Evolutionary conservation across 2,888 invertebrate genomes (phyloP).

Genomic region (Hyppa rectilinea): DNA sequence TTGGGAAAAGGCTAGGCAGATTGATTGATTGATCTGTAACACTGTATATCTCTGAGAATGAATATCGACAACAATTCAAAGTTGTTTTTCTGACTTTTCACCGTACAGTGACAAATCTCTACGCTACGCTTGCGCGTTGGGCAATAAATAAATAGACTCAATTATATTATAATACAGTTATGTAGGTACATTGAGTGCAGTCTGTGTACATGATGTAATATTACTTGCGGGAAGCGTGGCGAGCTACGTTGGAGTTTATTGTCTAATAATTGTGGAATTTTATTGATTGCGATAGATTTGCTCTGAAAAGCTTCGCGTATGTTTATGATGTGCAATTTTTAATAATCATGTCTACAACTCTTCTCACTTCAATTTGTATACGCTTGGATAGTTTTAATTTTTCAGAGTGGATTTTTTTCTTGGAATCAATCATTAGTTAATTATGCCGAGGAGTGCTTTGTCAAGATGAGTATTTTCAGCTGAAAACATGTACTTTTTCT

Average conservation of each 20-base stretch:
- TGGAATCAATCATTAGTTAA: background rate
- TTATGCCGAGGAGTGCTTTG: background rate
- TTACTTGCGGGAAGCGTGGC: constrained; percentile 39
- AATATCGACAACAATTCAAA: background rate
- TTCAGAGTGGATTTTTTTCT: background rate
- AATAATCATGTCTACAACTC: background rate
- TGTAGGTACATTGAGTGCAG: constrained; percentile 54
- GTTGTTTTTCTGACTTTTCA: constrained; percentile 10
- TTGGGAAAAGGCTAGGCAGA: too few relatives aligned
- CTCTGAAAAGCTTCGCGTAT: constrained; percentile 48
- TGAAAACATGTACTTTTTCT: background rate
- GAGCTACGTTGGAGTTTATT: constrained; percentile 40
- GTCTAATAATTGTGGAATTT: constrained; percentile 23
- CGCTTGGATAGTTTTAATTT: background rate
- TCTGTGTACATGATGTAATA: constrained; percentile 44
- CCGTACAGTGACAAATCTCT: constrained; percentile 20
- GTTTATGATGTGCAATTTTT: background rate
- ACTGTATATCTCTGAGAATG: background rate
- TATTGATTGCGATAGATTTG: constrained; percentile 54
- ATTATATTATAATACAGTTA: constrained; percentile 67
- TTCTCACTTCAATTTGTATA: background rate
- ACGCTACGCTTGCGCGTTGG: constrained; percentile 48
- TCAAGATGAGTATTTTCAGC: background rate
- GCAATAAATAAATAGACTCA: constrained; percentile 66
- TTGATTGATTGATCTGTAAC: too few relatives aligned